These are phyloP conservation scores for Podocnemis expansa DNA, from an alignment of 2,113 vertebrate species.

Conservation along the genomic window DNA sequence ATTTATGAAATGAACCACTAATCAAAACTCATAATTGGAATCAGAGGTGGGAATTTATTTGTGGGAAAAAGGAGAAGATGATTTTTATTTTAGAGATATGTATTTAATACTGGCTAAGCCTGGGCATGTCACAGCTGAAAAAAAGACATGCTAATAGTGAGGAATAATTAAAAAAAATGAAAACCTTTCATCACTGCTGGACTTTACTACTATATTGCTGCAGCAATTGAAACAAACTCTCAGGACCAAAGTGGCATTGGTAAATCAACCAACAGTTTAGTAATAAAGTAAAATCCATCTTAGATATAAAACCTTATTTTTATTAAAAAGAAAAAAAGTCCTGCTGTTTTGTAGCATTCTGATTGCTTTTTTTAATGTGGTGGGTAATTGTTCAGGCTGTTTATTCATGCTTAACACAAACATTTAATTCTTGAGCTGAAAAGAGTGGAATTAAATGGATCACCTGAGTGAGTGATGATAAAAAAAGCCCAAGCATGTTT, in stretches of 20 bases:
- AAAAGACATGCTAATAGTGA: not conserved
- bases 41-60: not conserved
- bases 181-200: not conserved
- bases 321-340: not conserved
- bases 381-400: not conserved
- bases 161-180: not conserved
- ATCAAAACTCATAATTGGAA: not conserved
- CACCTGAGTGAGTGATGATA: not conserved
- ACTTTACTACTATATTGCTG: not conserved
- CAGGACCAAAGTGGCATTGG: not conserved
- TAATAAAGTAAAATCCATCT: not conserved
- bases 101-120: not conserved
- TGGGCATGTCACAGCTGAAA: not conserved
- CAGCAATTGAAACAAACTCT: not conserved
- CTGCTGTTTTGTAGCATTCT: not conserved
- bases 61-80: not conserved
- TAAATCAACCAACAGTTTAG: not conserved
- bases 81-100: not conserved
- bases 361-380: not conserved
- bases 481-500: not conserved
- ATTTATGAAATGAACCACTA: not conserved
- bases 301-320: not conserved
- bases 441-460: conserved; percentile 21
- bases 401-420: conserved; percentile 19
- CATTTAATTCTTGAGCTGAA: not conserved